Conservation (phyloP, 1,140 invertebrate genomes). For the Trichoplusia ni region DNA sequence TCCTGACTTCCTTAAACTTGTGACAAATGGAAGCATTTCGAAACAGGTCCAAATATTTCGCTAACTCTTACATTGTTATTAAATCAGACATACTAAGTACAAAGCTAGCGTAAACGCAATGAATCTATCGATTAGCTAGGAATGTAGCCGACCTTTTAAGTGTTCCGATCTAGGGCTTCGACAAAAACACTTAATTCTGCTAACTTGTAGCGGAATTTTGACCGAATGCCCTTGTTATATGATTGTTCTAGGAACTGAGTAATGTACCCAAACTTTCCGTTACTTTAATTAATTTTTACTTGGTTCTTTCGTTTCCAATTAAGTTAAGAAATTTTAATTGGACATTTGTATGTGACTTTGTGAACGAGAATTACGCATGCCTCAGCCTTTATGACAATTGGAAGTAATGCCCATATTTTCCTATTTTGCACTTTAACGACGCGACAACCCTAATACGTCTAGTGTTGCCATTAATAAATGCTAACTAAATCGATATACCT, state of each 20-base stretch:
- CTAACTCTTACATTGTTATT: too few species aligned
- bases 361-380: too few species aligned
- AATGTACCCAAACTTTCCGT: too few species aligned
- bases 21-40: too few species aligned
- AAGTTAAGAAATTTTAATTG: too few species aligned
- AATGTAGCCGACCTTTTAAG: conserved; percentile 13
- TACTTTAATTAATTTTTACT: too few species aligned
- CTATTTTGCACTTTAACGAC: not conserved
- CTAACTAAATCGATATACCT: conserved; percentile 14
- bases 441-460: conserved; percentile 11
- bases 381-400: too few species aligned
- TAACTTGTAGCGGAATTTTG: not conserved
- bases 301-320: too few species aligned
- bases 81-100: not conserved
- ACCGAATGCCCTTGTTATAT: not conserved
- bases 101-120: conserved; percentile 13
- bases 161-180: conserved; percentile 12
- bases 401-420: not conserved
- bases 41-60: too few species aligned
- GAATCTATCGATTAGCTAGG: conserved; percentile 10
- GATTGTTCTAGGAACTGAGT: not conserved
- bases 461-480: conserved; percentile 22
- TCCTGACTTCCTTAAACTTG: too few species aligned
- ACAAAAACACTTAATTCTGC: not conserved
- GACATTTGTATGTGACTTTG: too few species aligned